phyloP scores from a whole-genome alignment of 2,113 vertebrate species.

The Tyto alba region DNA sequence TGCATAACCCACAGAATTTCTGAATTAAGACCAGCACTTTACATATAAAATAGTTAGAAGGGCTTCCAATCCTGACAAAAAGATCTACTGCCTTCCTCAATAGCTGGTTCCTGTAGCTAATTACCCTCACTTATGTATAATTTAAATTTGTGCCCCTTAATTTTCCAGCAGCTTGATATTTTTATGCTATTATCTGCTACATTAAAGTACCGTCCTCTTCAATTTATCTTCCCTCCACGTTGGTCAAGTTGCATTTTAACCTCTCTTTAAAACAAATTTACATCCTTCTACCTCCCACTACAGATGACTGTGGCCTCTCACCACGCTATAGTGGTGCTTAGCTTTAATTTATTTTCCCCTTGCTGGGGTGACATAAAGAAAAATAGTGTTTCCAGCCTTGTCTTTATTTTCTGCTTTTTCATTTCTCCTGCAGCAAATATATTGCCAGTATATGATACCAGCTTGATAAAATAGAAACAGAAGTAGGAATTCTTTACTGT shows the following conservation, averaged over 20 bases:
- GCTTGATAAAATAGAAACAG: neutral
- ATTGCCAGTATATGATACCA: neutral
- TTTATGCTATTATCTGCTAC: neutral
- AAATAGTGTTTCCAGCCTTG: neutral
- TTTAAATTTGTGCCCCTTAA: neutral
- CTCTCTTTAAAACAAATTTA: neutral
- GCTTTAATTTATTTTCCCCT: neutral
- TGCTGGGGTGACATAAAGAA: neutral
- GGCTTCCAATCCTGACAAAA: neutral
- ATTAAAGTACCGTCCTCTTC: neutral
- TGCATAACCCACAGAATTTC: neutral
- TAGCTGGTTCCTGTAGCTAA: neutral
- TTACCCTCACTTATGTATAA: neutral
- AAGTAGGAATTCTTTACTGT: neutral
- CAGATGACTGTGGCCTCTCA: neutral
- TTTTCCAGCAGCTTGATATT: neutral
- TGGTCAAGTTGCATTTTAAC: neutral
- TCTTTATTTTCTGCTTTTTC: neutral
- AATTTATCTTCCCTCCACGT: neutral
- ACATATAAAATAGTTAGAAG: conserved; percentile 11
- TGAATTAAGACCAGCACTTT: conserved; percentile 1
- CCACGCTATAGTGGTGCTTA: neutral
- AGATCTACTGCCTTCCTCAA: neutral
- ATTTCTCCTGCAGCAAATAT: neutral
- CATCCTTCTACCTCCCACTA: neutral